phyloP scores from a whole-genome alignment of 1,140 invertebrate species.

The Ooceraea biroi region DNA sequence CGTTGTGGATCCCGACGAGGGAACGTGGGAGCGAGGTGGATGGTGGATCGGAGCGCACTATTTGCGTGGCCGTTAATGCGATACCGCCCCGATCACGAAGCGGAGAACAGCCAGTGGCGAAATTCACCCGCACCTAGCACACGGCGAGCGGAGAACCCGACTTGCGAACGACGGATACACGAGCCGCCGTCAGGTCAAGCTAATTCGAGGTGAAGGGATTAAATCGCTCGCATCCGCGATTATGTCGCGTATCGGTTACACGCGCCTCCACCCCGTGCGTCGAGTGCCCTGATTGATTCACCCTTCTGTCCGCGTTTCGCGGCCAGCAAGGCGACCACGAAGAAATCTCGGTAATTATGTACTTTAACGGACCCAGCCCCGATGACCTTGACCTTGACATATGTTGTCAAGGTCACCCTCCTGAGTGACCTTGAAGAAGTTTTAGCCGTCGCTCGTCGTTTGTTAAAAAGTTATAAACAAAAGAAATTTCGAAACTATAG shows the following conservation, averaged over 20 bases:
- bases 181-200: slow-evolving; percentile 41
- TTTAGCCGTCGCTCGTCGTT: too few species aligned
- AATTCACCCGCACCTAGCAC: too few species aligned
- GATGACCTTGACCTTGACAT: too few species aligned
- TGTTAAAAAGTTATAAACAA: too few species aligned
- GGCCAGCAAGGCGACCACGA: too few species aligned
- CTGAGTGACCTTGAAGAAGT: too few species aligned
- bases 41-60: slow-evolving; percentile 47
- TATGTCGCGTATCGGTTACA: slow-evolving; percentile 61
- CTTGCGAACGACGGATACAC: slow-evolving; percentile 23
- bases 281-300: slow-evolving; percentile 20
- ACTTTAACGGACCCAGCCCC: too few species aligned
- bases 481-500: too few species aligned
- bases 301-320: too few species aligned
- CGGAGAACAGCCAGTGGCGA: slow-evolving; percentile 44
- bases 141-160: slow-evolving; percentile 24
- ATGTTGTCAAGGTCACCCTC: too few species aligned
- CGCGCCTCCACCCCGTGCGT: neutral
- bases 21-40: slow-evolving; percentile 58
- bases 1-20: slow-evolving; percentile 21
- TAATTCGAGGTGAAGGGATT: slow-evolving; percentile 49
- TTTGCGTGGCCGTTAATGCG: slow-evolving; percentile 66
- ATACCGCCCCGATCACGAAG: slow-evolving; percentile 53
- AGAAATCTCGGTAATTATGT: too few species aligned
- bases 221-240: slow-evolving; percentile 55